Evolutionary conservation across 2,888 invertebrate genomes (phyloP).

Genomic region (Catocala sponsa): DNA sequence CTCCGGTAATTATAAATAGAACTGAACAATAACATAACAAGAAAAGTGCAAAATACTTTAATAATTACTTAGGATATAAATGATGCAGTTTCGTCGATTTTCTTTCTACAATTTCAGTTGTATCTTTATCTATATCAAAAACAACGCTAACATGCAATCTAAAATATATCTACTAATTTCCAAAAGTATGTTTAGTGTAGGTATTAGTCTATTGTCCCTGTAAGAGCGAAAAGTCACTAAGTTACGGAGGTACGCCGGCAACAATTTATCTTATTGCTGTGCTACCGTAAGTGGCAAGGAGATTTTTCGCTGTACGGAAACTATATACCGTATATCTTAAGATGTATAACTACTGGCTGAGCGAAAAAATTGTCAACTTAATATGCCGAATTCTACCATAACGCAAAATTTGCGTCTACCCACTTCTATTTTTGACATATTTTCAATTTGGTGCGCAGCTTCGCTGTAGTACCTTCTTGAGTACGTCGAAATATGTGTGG

Average conservation of each 20-base stretch:
- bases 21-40: too few relatives aligned
- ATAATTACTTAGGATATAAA: too few relatives aligned
- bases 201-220: neutral
- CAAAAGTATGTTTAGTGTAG: neutral
- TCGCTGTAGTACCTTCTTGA: neutral
- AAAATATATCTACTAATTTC: neutral
- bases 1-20: too few relatives aligned
- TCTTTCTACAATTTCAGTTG: too few relatives aligned
- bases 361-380: slow-evolving; percentile 10
- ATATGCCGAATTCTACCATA: slow-evolving; percentile 12
- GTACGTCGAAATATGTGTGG: slow-evolving; percentile 2
- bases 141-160: too few relatives aligned
- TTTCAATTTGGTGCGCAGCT: slow-evolving; percentile 3
- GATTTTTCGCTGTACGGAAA: slow-evolving; percentile 3
- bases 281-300: neutral
- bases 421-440: slow-evolving; percentile 12
- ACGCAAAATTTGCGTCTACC: neutral
- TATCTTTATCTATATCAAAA: too few relatives aligned
- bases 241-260: too few relatives aligned
- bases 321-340: slow-evolving; percentile 1
- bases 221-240: neutral
- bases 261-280: neutral
- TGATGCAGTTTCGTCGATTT: too few relatives aligned
- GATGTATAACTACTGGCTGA: slow-evolving; percentile 11
- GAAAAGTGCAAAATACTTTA: too few relatives aligned